Percentiles rank a stretch among this genome's conserved stretches.
These are phyloP conservation scores for Blennius ocellaris DNA, from an alignment of 2,113 vertebrate species.

Conservation along the genomic window DNA sequence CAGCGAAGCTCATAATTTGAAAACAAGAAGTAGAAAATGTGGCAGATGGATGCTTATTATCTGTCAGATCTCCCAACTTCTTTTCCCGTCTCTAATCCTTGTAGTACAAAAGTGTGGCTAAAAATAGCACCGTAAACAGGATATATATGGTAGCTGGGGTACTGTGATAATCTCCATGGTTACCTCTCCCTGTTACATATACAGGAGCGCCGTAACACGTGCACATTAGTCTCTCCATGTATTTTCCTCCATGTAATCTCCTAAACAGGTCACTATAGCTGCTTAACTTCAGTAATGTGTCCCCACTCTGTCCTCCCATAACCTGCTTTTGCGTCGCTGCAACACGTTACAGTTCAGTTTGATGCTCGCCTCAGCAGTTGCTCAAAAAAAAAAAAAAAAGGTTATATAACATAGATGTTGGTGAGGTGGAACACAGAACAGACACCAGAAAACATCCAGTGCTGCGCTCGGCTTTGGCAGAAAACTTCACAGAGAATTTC, in stretches of 20 bases:
- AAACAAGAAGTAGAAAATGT: conserved; percentile 27
- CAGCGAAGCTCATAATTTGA: not conserved
- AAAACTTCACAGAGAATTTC: conserved; percentile 68
- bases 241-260: conserved; percentile 19
- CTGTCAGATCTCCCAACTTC: conserved; percentile 30
- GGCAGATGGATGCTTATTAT: conserved; percentile 43
- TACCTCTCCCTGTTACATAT: conserved; percentile 57
- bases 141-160: conserved; percentile 74
- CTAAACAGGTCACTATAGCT: conserved; percentile 28
- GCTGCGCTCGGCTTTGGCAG: conserved; percentile 25
- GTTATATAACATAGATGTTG: conserved; percentile 71
- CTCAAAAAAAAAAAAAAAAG: conserved; percentile 4
- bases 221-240: conserved; percentile 39
- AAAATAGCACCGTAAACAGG: conserved; percentile 77
- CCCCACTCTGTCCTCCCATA: conserved; percentile 41
- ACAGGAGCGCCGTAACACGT: conserved; percentile 44
- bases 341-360: conserved; percentile 45
- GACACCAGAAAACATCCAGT: conserved; percentile 36
- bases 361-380: conserved; percentile 50
- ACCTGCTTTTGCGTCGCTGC: conserved; percentile 33
- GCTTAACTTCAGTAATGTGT: conserved; percentile 17
- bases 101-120: conserved; percentile 61
- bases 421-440: conserved; percentile 1
- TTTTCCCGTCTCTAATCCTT: conserved; percentile 45
- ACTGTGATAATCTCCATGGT: conserved; percentile 76